Base-by-base conservation (phyloP, 2,888 invertebrate genomes). In the Nineta flava region DNA sequence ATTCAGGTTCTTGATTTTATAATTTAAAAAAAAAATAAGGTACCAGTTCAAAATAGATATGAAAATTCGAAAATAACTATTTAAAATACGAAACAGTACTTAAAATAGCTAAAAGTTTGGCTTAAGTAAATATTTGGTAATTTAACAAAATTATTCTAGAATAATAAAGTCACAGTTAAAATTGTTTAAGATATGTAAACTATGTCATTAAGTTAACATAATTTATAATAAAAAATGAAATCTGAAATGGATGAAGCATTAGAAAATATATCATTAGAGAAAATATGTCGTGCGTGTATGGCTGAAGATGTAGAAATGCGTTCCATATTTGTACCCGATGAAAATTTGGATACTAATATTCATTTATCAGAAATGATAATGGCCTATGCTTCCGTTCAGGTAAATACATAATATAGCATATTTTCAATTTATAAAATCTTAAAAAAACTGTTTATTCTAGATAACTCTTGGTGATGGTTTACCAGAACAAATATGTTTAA, bases 401-500 rank as follows among this genome's bases (percentile, higher is more conserved):
- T 66, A 63, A 55, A 26, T 13, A 9, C 12, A 52, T 52, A 49
- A 47, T 52, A 42, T 47, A 47, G 32, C 15, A 45, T 51, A 38
- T 26, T 53, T 47, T 16, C 46, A 48, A 46, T 41, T 45, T n/a
- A 41, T 38, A 26, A 15, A 41, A 15, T 41, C 10, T 10, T 19
- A 26, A 32, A 32, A 44, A 32, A 47, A 32, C 19, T 40, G 17
- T 34, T 47, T 35, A 26, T 47, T 44, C 19, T 51, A 64, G 64
- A 62, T 70, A 49, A 62, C 63, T 13, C 53, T 63, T 15, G 70
- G 70, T 40, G 79, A 81, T 65, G 74, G 74, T 38, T 60, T 81
- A 49, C 79, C 80, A 1, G 74, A 77, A 57, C 69, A 69, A 49
- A 65, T 81, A 46, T 81, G 81, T 57, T 57, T 64, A 53, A 63